A percentile compares a stretch with the other conserved stretches of the same genome.
Conservation (phyloP, 2,113 vertebrate genomes). For the Cryptotis parvus region DNA sequence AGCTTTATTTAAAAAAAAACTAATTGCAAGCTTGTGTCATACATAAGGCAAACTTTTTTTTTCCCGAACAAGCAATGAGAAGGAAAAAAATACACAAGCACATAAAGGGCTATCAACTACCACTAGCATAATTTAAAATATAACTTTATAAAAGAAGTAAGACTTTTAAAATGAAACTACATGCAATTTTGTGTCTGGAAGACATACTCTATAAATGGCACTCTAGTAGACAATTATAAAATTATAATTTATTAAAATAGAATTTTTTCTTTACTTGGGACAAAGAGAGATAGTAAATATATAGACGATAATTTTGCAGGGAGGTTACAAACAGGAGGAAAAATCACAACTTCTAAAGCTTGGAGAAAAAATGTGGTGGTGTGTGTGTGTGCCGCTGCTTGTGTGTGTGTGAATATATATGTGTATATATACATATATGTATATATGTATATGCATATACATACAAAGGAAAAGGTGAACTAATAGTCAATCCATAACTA, state of each 20-base stretch:
- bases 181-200: neutral
- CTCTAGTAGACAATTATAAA: slow-evolving; percentile 35
- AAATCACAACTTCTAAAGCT: neutral
- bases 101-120: neutral
- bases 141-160: slow-evolving; percentile 6
- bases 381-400: too few species aligned
- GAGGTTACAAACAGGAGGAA: neutral
- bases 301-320: slow-evolving; percentile 1
- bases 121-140: slow-evolving; percentile 40
- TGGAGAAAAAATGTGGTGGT: slow-evolving; percentile 30
- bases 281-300: slow-evolving; percentile 36
- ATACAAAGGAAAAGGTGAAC: slow-evolving; percentile 21
- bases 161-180: neutral
- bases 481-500: slow-evolving; percentile 19
- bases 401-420: too few species aligned
- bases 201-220: slow-evolving; percentile 3
- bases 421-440: neutral
- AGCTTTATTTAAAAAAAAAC: slow-evolving; percentile 50
- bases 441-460: neutral
- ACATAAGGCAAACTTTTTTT: slow-evolving; percentile 4
- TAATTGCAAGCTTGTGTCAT: neutral
- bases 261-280: slow-evolving; percentile 32
- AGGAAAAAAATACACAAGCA: slow-evolving; percentile 43
- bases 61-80: neutral
- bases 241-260: slow-evolving; percentile 53